Conservation (phyloP, 2,113 vertebrate genomes). For the Elaphurus davidianus region DNA sequence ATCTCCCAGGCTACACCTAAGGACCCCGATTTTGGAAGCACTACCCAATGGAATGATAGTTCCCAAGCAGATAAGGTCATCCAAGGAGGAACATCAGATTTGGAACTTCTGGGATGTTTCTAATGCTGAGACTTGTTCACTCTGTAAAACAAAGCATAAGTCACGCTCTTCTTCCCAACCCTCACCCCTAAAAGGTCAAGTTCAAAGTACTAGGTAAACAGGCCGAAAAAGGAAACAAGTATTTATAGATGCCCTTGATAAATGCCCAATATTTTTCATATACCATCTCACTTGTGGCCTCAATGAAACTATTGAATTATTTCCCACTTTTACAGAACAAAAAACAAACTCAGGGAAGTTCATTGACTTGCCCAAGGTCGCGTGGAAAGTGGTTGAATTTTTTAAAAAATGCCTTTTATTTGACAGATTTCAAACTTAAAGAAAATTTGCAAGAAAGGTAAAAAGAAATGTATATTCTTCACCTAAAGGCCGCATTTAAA, state of each 20-base stretch:
- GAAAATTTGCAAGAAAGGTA: background rate
- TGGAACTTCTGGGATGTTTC: background rate
- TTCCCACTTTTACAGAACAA: background rate
- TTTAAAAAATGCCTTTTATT: background rate
- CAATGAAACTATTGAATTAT: background rate
- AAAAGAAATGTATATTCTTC: background rate
- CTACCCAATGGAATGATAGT: background rate
- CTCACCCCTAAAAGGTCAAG: background rate
- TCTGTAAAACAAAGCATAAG: background rate
- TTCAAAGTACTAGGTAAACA: constrained; percentile 9
- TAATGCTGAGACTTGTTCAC: background rate
- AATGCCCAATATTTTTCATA: background rate
- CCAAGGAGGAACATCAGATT: background rate
- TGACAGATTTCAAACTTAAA: background rate
- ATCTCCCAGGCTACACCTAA: background rate
- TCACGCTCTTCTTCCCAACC: background rate
- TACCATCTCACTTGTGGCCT: background rate
- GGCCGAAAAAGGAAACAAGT: constrained; percentile 12
- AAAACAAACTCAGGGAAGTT: background rate
- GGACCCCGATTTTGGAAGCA: background rate
- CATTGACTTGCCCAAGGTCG: background rate
- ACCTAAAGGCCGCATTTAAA: background rate
- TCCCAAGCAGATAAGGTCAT: background rate
- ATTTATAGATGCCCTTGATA: background rate
- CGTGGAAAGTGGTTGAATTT: background rate